phyloP scores from a whole-genome alignment of 2,888 invertebrate genomes.

The Lepeophtheirus nordmannii region DNA sequence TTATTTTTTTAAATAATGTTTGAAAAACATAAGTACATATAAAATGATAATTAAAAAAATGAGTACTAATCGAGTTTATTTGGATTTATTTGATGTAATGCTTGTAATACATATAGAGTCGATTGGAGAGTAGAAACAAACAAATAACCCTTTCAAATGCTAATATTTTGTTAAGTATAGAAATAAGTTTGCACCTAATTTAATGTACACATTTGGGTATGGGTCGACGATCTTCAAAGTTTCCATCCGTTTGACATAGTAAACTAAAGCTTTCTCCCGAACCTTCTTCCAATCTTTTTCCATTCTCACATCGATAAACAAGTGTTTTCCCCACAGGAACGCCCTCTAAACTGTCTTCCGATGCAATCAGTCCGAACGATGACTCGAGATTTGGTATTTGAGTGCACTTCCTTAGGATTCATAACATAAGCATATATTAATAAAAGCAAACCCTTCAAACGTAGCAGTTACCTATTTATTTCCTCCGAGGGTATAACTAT shows the following conservation, averaged over 20 bases:
- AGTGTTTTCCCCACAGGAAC: not conserved
- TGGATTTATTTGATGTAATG: too few relatives aligned
- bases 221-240: not conserved
- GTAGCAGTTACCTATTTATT: not conserved
- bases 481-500: not conserved
- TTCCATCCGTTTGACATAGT: not conserved
- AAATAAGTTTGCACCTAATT: not conserved
- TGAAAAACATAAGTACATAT: too few relatives aligned
- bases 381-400: not conserved
- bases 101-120: too few relatives aligned
- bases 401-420: not conserved
- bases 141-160: too few relatives aligned
- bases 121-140: too few relatives aligned
- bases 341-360: not conserved
- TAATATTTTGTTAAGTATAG: too few relatives aligned
- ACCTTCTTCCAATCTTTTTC: not conserved
- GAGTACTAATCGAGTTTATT: too few relatives aligned
- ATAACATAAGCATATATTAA: not conserved
- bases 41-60: too few relatives aligned
- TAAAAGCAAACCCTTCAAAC: not conserved
- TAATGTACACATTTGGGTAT: not conserved
- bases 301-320: not conserved
- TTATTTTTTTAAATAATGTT: too few relatives aligned
- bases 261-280: not conserved
- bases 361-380: not conserved